Percentiles rank a stretch among this genome's conserved stretches.
These are phyloP conservation scores for Phlogophora meticulosa DNA, from an alignment of 2,888 invertebrate genomes.

Conservation along the genomic window DNA sequence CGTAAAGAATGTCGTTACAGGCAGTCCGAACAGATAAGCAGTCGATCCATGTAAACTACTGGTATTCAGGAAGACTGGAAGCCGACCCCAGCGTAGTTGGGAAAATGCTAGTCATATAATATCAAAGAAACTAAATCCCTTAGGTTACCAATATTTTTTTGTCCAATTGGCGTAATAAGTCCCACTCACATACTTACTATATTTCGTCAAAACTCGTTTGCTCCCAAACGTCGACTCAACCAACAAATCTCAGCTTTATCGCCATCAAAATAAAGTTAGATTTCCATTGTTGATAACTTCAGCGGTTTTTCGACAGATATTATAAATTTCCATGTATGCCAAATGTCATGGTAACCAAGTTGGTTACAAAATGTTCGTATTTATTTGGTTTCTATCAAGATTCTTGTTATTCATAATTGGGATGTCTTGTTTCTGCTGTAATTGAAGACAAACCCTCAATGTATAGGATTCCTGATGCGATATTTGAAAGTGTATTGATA, in stretches of 20 bases:
- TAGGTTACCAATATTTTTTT: constrained; percentile 9
- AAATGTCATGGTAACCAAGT: constrained; percentile 65
- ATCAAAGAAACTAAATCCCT: not conserved
- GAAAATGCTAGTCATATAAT: not conserved
- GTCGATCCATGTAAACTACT: no score
- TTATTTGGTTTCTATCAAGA: constrained; percentile 36
- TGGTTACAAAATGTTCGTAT: constrained; percentile 55
- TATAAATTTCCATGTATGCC: constrained; percentile 56
- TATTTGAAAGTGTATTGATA: not conserved
- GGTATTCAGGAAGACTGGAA: no score
- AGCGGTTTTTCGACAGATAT: constrained; percentile 57
- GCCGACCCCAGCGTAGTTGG: no score
- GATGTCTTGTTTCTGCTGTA: constrained; percentile 15
- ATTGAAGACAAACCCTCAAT: not conserved
- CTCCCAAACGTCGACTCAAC: not conserved
- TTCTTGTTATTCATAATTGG: constrained; percentile 45
- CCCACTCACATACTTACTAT: constrained; percentile 19
- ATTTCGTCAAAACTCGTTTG: constrained; percentile 59
- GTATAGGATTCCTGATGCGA: not conserved
- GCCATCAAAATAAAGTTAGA: constrained; percentile 34
- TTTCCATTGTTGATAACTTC: constrained; percentile 35
- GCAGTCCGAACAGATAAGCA: no score
- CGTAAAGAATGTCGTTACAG: no score
- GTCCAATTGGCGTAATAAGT: constrained; percentile 21
- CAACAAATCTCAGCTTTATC: constrained; percentile 45